Percentiles rank a stretch among this genome's conserved stretches.
These are phyloP conservation scores for Solen grandis DNA, from an alignment of 1,140 invertebrate genomes.

Conservation along the genomic window DNA sequence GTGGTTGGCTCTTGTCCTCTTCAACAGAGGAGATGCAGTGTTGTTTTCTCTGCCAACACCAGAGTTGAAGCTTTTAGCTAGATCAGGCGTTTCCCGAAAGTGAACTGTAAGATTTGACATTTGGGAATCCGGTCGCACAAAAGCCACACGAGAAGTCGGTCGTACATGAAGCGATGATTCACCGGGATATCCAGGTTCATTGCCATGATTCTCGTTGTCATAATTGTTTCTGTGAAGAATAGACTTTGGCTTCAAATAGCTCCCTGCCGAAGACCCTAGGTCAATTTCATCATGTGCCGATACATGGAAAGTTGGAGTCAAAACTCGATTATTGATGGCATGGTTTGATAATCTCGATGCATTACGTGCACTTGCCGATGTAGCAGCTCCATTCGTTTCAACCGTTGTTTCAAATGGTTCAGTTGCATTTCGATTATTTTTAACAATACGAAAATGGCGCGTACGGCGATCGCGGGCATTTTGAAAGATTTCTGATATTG, in stretches of 20 bases:
- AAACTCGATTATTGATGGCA: neutral
- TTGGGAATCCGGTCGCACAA: conserved; percentile 34
- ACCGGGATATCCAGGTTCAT: neutral
- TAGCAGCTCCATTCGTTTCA: neutral
- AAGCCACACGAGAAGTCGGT: conserved; percentile 17
- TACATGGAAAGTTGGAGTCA: neutral
- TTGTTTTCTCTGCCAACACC: neutral
- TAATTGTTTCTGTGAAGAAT: neutral
- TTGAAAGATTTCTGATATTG: conserved; percentile 44
- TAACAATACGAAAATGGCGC: conserved; percentile 46
- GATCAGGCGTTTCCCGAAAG: neutral
- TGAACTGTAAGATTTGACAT: neutral
- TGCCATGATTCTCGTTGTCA: neutral
- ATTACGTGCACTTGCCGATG: neutral
- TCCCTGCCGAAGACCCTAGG: neutral
- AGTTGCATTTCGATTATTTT: neutral
- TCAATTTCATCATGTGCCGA: neutral
- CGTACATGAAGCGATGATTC: neutral
- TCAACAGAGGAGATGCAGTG: neutral
- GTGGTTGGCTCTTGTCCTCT: neutral
- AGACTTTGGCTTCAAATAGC: neutral
- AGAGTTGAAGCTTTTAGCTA: conserved; percentile 12
- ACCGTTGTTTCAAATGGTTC: neutral
- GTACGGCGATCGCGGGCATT: conserved; percentile 41
- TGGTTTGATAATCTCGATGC: neutral